Evolutionary conservation across 2,797 vertebrate species (phyloP).

Genomic region (Pangasius djambal): DNA sequence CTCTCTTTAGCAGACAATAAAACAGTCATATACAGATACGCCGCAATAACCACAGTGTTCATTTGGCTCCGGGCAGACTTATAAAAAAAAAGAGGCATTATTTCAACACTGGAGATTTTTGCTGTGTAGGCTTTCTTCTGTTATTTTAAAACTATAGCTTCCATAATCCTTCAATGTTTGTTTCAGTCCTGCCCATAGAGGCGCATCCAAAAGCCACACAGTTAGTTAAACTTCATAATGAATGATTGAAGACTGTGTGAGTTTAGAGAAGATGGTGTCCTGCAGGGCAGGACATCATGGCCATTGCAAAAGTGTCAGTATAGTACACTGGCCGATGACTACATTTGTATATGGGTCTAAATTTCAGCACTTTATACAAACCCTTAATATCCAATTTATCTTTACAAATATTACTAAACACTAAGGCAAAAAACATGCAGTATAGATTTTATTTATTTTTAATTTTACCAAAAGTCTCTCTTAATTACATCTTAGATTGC

Average conservation of each 20-base stretch:
- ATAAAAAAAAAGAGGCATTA: background rate
- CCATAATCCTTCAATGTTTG: slow-evolving; percentile 19
- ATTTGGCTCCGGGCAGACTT: background rate
- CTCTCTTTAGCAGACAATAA: slow-evolving; percentile 7
- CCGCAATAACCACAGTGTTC: background rate
- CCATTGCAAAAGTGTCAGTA: background rate
- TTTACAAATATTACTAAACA: slow-evolving; percentile 53
- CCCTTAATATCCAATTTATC: slow-evolving; percentile 45
- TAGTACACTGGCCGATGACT: slow-evolving; percentile 30
- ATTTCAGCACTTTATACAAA: slow-evolving; percentile 66
- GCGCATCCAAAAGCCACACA: slow-evolving; percentile 29
- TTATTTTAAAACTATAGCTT: slow-evolving; percentile 31
- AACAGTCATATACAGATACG: slow-evolving; percentile 24
- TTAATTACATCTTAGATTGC: slow-evolving; percentile 42
- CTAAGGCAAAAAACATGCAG: slow-evolving; percentile 55
- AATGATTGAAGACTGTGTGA: slow-evolving; percentile 53
- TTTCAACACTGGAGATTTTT: background rate
- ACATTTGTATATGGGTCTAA: slow-evolving; percentile 38
- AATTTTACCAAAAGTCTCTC: slow-evolving; percentile 46
- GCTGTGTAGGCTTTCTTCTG: background rate
- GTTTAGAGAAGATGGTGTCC: slow-evolving; percentile 53
- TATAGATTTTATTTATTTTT: slow-evolving; percentile 57
- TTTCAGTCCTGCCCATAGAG: slow-evolving; percentile 8
- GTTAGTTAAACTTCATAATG: slow-evolving; percentile 2
- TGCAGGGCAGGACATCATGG: slow-evolving; percentile 68